Percentiles rank a stretch among this genome's conserved stretches.
Evolutionary conservation across 1,140 invertebrate species (phyloP).

Genomic region (Drosophila elegans): DNA sequence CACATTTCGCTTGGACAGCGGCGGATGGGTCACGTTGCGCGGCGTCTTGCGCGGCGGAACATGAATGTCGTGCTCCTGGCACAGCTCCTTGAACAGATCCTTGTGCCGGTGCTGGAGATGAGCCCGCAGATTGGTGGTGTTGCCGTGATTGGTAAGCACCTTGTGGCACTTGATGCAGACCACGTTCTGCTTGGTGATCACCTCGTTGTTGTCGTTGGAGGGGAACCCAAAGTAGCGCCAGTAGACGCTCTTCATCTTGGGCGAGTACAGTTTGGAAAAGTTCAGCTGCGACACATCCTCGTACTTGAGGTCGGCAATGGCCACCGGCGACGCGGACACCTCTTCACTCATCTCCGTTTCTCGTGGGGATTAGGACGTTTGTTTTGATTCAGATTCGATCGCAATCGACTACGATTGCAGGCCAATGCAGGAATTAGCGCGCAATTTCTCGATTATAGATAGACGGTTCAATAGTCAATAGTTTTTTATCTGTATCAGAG

Average conservation of each 20-base stretch:
- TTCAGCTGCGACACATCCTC: conserved; percentile 75
- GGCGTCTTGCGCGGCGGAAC: conserved; percentile 76
- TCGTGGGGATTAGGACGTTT: conserved; percentile 1
- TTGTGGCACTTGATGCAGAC: conserved; percentile 88
- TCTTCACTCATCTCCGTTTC: conserved; percentile 58
- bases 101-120: conserved; percentile 88
- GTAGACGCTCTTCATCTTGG: conserved; percentile 88
- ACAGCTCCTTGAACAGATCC: conserved; percentile 72
- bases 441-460: conserved; percentile 83
- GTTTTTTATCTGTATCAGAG: conserved; percentile 80
- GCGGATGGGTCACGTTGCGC: conserved; percentile 65
- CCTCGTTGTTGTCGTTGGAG: conserved; percentile 87
- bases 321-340: conserved; percentile 58
- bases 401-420: conserved; percentile 59
- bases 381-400: conserved; percentile 25
- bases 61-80: conserved; percentile 76
- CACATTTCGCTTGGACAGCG: conserved; percentile 68
- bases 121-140: conserved; percentile 88
- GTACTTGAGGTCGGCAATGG: conserved; percentile 61
- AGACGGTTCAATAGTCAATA: conserved; percentile 79
- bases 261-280: conserved; percentile 78
- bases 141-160: conserved; percentile 88
- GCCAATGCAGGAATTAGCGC: conserved; percentile 67
- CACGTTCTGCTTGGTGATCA: conserved; percentile 88
- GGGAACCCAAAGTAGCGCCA: conserved; percentile 89